These are phyloP conservation scores for Porites cylindrica DNA, from an alignment of 92 coral and sea anemone genomes.

Conservation along the genomic window DNA sequence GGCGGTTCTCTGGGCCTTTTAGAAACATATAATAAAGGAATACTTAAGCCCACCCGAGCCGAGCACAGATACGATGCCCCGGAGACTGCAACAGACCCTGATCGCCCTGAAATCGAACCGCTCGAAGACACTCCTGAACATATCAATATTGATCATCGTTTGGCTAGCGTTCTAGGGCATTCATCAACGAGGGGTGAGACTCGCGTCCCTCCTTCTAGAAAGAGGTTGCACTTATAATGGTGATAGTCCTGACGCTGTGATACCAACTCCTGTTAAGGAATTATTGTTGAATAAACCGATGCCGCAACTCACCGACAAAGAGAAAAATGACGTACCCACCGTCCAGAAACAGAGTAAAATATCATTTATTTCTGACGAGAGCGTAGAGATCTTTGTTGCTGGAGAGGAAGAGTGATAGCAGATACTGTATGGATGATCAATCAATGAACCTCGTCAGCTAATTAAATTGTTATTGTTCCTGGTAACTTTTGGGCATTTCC, in stretches of 20 bases:
- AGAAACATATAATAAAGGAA: constrained; percentile 28
- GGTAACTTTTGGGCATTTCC: constrained; percentile 6
- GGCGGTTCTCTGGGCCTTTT: constrained; percentile 38
- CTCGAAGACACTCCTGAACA: constrained; percentile 32
- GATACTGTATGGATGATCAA: constrained; percentile 6
- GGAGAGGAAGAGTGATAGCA: constrained; percentile 5
- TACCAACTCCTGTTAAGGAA: constrained; percentile 22
- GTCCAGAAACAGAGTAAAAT: constrained; percentile 10
- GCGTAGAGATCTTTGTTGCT: neutral
- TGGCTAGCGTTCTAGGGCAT: constrained; percentile 30
- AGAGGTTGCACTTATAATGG: neutral
- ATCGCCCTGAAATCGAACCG: constrained; percentile 26
- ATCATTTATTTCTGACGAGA: constrained; percentile 3
- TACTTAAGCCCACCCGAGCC: constrained; percentile 39
- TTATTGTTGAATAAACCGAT: constrained; percentile 8
- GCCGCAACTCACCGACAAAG: constrained; percentile 11
- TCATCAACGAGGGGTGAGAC: neutral
- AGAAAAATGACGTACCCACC: constrained; percentile 20
- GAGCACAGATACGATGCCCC: constrained; percentile 15
- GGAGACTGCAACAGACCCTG: constrained; percentile 18
- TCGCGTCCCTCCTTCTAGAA: neutral
- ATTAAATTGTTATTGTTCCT: constrained; percentile 35
- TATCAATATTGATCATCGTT: constrained; percentile 3
- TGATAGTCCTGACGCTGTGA: neutral
- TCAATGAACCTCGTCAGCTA: constrained; percentile 21